Base-by-base conservation (phyloP, 2,113 vertebrate species). In the Psittacula cyanocephala region DNA sequence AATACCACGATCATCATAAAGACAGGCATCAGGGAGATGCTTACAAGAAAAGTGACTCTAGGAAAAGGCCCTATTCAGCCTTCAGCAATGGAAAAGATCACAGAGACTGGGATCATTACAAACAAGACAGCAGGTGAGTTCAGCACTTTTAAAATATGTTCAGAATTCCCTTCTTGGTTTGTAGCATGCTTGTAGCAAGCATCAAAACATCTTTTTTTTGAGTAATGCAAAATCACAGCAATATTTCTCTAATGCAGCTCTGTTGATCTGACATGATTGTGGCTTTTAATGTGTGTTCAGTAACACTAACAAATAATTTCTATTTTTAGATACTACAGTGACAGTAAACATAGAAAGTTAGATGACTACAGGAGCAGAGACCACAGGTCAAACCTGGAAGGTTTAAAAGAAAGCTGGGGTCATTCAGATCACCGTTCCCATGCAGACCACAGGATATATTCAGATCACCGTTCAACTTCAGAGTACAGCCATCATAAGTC, bases 41-140 rank as follows among this genome's bases (percentile, higher is more conserved):
- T 62, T 99, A 99, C 90, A 98, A 99, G 95, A 99, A 99, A 97
- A 97, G 92, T 33, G 94, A 98, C 10, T 99, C 99, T 23, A 98
- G 99, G 82, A 99, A 99, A 96, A 98, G 99, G 29, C 98, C 98
- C 0, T 99, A 99, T 97, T 98, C 99, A 50, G 98, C 98, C 43
- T 99, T 99, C 81, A 99, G 99, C 97, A 99, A 99, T 9, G 99
- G 99, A 74, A 99, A 99, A 98, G 99, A 99, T 80, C 99, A 99
- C 96, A 95, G 99, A 64, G 99, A 99, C 60, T 98, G 99, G 98
- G 99, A 99, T 97, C 98, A 99, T 97, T 99, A 99, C 94, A 98
- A 99, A 97, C 98, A 98, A 53, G 99, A 99, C 68, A 98, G 97
- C 97, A 98, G 98, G 98, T 98, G 47, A 91, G 80, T 80, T 91